Conservation (phyloP, 1,140 invertebrate species). For the Drosophila rufa region DNA sequence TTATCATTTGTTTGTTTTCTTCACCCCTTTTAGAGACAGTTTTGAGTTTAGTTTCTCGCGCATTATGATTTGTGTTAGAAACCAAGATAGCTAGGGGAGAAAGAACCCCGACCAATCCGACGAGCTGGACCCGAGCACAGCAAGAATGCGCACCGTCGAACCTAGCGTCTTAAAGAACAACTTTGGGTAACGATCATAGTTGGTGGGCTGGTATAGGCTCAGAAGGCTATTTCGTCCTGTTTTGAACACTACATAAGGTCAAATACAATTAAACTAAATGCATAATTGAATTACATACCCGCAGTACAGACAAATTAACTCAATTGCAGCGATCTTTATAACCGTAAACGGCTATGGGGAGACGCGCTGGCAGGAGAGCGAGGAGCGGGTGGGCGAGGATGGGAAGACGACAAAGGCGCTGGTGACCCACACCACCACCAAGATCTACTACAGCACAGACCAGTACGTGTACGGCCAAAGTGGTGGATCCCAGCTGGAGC, state of each 20-base stretch:
- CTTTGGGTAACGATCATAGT: no score
- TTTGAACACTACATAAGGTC: conserved; percentile 20
- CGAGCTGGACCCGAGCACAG: no score
- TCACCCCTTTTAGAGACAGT: no score
- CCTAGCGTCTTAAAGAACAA: no score
- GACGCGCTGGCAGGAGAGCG: conserved; percentile 87
- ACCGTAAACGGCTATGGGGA: conserved; percentile 87
- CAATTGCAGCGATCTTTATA: conserved; percentile 86
- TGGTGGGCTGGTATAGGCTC: no score
- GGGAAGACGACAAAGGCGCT: conserved; percentile 64
- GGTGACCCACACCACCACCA: conserved; percentile 66
- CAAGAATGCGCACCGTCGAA: no score
- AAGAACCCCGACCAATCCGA: no score
- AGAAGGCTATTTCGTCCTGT: no score
- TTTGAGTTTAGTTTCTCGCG: no score
- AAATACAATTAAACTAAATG: conserved; percentile 57
- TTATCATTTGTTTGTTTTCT: no score
- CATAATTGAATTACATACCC: conserved; percentile 54
- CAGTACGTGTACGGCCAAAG: conserved; percentile 74
- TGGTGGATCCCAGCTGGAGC: conserved; percentile 86
- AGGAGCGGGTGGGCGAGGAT: conserved; percentile 86
- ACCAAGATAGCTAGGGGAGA: no score
- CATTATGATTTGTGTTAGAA: no score
- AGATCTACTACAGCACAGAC: conserved; percentile 75
- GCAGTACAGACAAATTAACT: conserved; percentile 58